These are phyloP conservation scores for Phrynocephalus vlangalii DNA, from an alignment of 2,797 vertebrate species.

Conservation along the genomic window DNA sequence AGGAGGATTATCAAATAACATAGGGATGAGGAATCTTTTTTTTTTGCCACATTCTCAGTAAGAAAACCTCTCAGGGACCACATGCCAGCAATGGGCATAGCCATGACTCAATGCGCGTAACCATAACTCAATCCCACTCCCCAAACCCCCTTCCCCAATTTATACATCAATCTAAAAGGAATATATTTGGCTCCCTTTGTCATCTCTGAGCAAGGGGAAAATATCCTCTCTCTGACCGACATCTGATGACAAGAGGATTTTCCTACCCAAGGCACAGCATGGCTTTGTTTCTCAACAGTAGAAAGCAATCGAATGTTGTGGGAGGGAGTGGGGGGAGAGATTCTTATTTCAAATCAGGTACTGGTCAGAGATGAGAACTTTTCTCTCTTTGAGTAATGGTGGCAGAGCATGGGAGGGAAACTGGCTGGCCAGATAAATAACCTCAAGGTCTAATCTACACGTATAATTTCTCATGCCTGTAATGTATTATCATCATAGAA, in stretches of 20 bases:
- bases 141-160: neutral
- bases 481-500: too few relatives aligned
- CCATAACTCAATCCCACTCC: too few relatives aligned
- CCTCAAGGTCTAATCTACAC: neutral
- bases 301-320: neutral
- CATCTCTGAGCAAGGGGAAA: neutral
- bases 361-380: neutral
- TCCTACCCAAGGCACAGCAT: neutral
- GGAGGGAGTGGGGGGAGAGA: neutral
- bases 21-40: neutral
- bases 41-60: neutral
- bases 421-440: neutral
- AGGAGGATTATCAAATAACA: neutral
- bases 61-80: neutral
- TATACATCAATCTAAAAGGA: neutral
- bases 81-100: neutral
- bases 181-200: neutral
- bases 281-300: neutral
- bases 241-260: neutral
- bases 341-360: neutral
- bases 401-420: too few relatives aligned
- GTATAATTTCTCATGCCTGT: neutral
- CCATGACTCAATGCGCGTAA: neutral
- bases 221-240: neutral
- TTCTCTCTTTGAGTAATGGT: neutral